Evolutionary conservation across 2,113 vertebrate genomes (phyloP), one percentile per base, ranked within the genome.

Genomic region (Seriola quinqueradiata): DNA sequence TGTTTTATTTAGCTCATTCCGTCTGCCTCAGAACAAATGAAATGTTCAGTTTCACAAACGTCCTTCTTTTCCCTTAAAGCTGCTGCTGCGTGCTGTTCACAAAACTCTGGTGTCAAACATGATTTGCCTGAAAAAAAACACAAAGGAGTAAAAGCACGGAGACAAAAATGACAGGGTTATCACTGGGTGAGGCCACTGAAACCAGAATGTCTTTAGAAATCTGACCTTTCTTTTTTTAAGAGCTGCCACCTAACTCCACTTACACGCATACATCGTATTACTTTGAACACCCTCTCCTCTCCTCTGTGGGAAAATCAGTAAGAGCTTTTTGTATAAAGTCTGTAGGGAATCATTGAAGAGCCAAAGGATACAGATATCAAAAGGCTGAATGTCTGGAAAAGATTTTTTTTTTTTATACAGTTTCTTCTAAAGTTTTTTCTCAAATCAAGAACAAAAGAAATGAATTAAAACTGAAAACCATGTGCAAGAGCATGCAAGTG

Each of bases 181-280:
- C 76, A 40, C 16, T 12, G 54, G 36, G 14, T 25, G 28, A 69
- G 36, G 11, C n/a, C 44, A 55, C 48, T 46, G 17, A 8, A 66
- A 64, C 13, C 52, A 65, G 14, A 57, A 46, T 28, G 21, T 25
- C 28, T 46, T 21, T 23, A 32, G 13, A 61, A 74, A 75, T 61
- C 23, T 12, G 66, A 67, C 46, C 54, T 4, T 16, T 65, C 25
- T 63, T 48, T 36, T 77, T 16, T 57, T 55, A 23, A 23, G n/a
- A 71, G 59, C 28, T 36, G 38, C 54, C 63, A 34, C 54, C 40
- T 46, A 69, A 68, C 63, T 54, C 70, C 64, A 69, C 42, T 42
- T 13, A 21, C 5, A 14, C 17, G 46, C 48, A 19, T 13, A 50
- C 1, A 36, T 57, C 17, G 34, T 36, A 16, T 38, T 42, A n/a